Evolutionary conservation across 2,888 invertebrate species (phyloP), one percentile per base, ranked within the genome.

Genomic region (Lordiphosa fenestrarum): DNA sequence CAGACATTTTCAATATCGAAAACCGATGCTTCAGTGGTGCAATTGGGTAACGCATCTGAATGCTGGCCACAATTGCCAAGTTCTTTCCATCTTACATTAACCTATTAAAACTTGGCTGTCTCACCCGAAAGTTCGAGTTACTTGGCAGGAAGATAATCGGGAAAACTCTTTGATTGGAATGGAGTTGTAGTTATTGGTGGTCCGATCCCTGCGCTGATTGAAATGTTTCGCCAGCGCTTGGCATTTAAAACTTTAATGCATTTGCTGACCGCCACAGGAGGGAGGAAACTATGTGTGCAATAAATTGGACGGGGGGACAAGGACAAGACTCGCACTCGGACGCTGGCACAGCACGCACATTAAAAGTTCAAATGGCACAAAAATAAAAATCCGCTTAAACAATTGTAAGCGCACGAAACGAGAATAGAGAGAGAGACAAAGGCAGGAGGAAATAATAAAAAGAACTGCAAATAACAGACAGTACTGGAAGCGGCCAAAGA

Each of bases 321-420:
- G 56, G 49, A 54, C 56, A 64, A 53, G 59, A 72, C 64, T 25
- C 41, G 50, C 58, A 69, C 57, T 67, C 39, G 67, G 53, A 66
- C 71, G 41, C 36, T 63, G 73, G 55, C 63, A 54, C 82, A 76
- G 75, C 72, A 74, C 78, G 75, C 78, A 82, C 82, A 76, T 76
- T 76, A 76, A 82, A 82, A 76, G 75, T 76, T 76, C 80, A 76
- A 76, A 82, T 82, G 68, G 82, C 68, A 71, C 52, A 55, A 61
- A 64, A 68, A 69, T 69, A 71, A 69, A 58, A 78, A 81, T 73
- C 75, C 82, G 74, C 82, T 75, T 82, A 82, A 62, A 44, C 66
- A 75, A 25, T 63, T 78, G 72, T 61, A 69, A 66, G 69, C 50
- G 48, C 58, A 48, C 46, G 64, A 76, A 70, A 68, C 60, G 66